phyloP scores from a whole-genome alignment of 2,797 vertebrate genomes.

The Garrulus glandarius region DNA sequence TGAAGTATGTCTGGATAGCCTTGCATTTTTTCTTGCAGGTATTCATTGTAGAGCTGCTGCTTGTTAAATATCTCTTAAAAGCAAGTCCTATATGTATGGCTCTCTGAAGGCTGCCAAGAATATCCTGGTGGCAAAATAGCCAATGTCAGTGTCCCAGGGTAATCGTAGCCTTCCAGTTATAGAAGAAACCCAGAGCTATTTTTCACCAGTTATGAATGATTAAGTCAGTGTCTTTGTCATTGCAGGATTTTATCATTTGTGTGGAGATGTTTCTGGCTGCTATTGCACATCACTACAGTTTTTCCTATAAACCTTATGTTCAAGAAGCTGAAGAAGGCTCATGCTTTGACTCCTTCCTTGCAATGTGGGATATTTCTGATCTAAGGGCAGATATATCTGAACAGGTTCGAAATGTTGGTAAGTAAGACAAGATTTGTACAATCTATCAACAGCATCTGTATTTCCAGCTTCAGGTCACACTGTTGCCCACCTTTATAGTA shows the following conservation, averaged over 20 bases:
- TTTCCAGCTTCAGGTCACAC: not conserved
- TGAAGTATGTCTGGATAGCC: not conserved
- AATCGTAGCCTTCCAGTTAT: not conserved
- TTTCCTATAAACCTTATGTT: constrained; percentile 96
- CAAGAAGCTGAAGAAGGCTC: constrained; percentile 95
- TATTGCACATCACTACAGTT: constrained; percentile 95
- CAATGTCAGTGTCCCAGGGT: not conserved
- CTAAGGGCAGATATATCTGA: constrained; percentile 94
- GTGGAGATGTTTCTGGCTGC: constrained; percentile 98
- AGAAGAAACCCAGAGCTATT: not conserved
- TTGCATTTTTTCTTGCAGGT: not conserved
- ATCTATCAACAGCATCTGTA: not conserved
- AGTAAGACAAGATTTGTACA: constrained; percentile 60
- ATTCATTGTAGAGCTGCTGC: not conserved
- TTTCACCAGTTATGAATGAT: not conserved
- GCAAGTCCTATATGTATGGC: not conserved
- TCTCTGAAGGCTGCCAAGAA: not conserved
- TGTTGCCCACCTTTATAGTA: not conserved
- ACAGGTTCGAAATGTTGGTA: constrained; percentile 97
- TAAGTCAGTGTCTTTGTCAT: not conserved
- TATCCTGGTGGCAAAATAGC: not conserved
- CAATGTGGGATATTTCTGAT: constrained; percentile 99
- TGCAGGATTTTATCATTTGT: constrained; percentile 96
- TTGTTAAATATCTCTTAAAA: not conserved
- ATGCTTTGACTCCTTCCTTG: constrained; percentile 96